Conservation (phyloP, 2,888 invertebrate species). For the Euproctis similis region DNA sequence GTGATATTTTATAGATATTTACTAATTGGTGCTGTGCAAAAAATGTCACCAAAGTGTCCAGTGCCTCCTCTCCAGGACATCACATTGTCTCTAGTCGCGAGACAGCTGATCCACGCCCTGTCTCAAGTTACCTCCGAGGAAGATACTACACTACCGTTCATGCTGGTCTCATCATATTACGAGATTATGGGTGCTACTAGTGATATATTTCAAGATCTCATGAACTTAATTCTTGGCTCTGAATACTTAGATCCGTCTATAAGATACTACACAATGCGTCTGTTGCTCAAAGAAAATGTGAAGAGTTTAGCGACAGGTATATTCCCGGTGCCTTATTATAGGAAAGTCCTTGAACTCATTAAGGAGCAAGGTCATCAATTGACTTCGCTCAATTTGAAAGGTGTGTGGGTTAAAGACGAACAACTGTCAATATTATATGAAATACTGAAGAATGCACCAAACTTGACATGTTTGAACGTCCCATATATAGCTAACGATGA, state of each 20-base stretch:
- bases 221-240: constrained; percentile 78
- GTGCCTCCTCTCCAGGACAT: constrained; percentile 77
- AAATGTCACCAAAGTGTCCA: constrained; percentile 79
- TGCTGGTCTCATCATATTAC: constrained; percentile 77
- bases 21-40: constrained; percentile 28
- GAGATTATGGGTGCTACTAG: constrained; percentile 78
- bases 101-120: constrained; percentile 77
- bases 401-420: constrained; percentile 84
- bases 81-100: constrained; percentile 76
- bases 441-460: constrained; percentile 75
- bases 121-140: constrained; percentile 77
- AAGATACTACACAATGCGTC: constrained; percentile 79
- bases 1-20: constrained; percentile 33
- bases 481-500: constrained; percentile 83
- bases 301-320: constrained; percentile 80
- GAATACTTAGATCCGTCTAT: constrained; percentile 81
- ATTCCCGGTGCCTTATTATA: constrained; percentile 83
- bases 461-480: constrained; percentile 78
- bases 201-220: constrained; percentile 81
- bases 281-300: constrained; percentile 79
- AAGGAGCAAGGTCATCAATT: constrained; percentile 78
- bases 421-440: constrained; percentile 78
- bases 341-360: constrained; percentile 80
- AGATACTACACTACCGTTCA: constrained; percentile 75
- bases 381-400: constrained; percentile 80